Conservation (phyloP, 2,888 invertebrate species). For the Polyommatus iphigenia region DNA sequence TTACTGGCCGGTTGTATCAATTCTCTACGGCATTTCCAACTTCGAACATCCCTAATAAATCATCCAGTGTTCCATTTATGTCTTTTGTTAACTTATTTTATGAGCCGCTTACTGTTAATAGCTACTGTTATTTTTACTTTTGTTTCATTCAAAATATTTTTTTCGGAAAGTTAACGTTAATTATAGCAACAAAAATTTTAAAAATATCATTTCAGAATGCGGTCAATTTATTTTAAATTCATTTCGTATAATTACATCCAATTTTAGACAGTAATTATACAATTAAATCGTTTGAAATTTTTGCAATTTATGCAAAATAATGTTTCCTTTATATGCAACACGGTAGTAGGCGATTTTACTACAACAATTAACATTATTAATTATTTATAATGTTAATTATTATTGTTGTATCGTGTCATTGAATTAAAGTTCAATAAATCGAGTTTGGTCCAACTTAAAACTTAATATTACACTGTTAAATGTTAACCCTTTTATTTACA, state of each 20-base stretch:
- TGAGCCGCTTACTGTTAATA: not conserved
- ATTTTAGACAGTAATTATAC: not conserved
- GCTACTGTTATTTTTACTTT: not conserved
- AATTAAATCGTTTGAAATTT: not conserved
- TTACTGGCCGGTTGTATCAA: conserved; percentile 33
- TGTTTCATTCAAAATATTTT: not conserved
- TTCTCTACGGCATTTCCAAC: conserved; percentile 15
- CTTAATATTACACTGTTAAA: too few relatives aligned
- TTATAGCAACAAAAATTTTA: not conserved
- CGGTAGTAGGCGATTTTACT: conserved; percentile 9
- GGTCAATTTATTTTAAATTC: not conserved
- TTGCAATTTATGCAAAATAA: conserved; percentile 20
- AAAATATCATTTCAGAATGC: not conserved
- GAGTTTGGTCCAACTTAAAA: not conserved
- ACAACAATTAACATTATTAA: not conserved
- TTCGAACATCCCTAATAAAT: conserved; percentile 18
- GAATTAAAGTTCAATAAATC: conserved; percentile 12
- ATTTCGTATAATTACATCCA: not conserved
- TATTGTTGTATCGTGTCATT: not conserved
- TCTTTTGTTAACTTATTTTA: conserved; percentile 20
- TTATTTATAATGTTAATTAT: conserved; percentile 11
- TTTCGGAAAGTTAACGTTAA: not conserved
- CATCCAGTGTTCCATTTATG: not conserved
- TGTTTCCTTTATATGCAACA: conserved; percentile 22
- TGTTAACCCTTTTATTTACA: too few relatives aligned